Percentiles rank a stretch among this genome's conserved stretches.
These are phyloP conservation scores for Dipodomys ordii DNA, from an alignment of 2,113 vertebrate genomes.

Conservation along the genomic window DNA sequence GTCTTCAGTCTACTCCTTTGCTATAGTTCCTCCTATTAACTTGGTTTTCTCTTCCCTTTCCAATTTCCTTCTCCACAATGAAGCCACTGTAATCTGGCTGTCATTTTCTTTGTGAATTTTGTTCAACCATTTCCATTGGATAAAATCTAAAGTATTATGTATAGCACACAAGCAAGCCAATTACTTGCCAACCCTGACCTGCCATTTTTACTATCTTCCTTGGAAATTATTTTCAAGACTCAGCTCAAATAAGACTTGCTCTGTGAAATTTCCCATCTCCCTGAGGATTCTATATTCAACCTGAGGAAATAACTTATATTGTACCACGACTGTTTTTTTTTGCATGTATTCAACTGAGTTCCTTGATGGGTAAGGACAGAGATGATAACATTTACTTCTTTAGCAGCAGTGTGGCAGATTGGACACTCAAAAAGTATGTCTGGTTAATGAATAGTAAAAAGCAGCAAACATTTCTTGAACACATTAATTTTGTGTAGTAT, in stretches of 20 bases:
- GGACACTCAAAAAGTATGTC: not conserved
- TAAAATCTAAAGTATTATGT: not conserved
- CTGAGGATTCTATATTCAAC: not conserved
- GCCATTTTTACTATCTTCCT: not conserved
- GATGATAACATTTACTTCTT: not conserved
- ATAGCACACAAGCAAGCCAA: not conserved
- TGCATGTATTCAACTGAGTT: not conserved
- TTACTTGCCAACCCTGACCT: not conserved
- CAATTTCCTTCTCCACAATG: not conserved
- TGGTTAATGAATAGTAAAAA: not conserved
- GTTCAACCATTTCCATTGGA: not conserved
- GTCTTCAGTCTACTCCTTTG: not conserved
- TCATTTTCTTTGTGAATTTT: not conserved
- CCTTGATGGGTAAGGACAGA: not conserved
- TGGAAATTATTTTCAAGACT: not conserved
- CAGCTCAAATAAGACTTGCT: not conserved
- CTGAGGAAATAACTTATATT: slow-evolving; percentile 12
- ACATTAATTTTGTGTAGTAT: not conserved
- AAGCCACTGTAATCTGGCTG: not conserved
- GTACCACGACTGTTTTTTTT: not conserved
- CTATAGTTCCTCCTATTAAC: not conserved
- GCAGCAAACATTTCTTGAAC: not conserved
- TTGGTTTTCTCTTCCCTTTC: not conserved
- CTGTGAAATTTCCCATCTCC: not conserved
- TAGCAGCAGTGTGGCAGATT: not conserved